A percentile compares a stretch with the other conserved stretches of the same genome.
These are phyloP conservation scores for Ichneumoninae sp. DNA, from an alignment of 2,888 invertebrate genomes.

Conservation along the genomic window DNA sequence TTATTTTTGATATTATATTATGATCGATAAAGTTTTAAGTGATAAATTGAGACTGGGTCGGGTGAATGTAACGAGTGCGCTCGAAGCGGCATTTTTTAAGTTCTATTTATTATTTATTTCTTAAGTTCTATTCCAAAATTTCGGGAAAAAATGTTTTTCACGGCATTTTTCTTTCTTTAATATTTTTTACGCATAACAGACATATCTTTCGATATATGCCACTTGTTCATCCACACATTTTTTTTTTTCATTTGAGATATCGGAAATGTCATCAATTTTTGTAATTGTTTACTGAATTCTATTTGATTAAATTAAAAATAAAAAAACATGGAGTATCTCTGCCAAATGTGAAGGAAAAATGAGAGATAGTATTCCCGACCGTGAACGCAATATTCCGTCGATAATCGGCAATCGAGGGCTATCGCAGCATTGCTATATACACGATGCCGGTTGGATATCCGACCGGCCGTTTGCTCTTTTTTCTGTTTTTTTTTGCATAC, in stretches of 20 bases:
- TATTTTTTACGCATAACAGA: no score
- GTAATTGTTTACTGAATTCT: not conserved
- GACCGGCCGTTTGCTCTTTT: constrained; percentile 56
- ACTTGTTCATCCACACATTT: no score
- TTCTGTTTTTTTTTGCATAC: constrained; percentile 39
- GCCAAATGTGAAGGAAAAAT: not conserved
- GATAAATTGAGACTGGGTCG: no score
- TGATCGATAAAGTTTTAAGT: no score
- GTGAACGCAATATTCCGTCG: constrained; percentile 24
- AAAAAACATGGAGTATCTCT: not conserved
- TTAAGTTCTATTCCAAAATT: no score
- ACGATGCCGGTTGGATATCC: constrained; percentile 34
- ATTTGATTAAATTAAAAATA: not conserved
- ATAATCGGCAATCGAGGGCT: constrained; percentile 25
- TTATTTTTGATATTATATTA: no score
- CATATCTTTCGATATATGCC: not conserved
- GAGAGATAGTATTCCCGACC: constrained; percentile 18
- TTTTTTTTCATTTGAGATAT: no score
- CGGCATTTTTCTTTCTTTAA: no score
- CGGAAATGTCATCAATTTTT: not conserved
- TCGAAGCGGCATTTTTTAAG: no score
- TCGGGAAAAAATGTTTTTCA: no score
- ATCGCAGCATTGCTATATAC: not conserved
- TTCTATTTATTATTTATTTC: no score
- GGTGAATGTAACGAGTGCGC: no score